A percentile compares a stretch with the other conserved stretches of the same genome.
phyloP scores from a whole-genome alignment of 2,888 invertebrate genomes.

The Rotaria magnacalcarata region DNA sequence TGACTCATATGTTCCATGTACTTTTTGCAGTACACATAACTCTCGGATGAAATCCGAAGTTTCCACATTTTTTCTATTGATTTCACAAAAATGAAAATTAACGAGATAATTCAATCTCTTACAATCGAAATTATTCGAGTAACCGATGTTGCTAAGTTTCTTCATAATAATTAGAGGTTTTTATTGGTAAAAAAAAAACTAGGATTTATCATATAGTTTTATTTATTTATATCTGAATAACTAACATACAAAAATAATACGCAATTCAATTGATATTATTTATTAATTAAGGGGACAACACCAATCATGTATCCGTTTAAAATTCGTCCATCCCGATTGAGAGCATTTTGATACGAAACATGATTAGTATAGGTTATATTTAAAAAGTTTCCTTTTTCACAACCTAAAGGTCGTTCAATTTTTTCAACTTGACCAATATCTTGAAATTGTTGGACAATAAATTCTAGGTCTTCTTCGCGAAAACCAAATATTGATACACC shows the following conservation, averaged over 20 bases:
- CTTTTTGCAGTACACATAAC: no score
- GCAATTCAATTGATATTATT: not conserved
- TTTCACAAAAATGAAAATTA: no score
- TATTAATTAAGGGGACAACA: conserved; percentile 26
- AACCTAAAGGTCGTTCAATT: not conserved
- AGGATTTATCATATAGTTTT: not conserved
- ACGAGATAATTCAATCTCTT: no score
- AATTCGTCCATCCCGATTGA: not conserved
- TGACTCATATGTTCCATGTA: no score
- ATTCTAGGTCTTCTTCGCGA: conserved; percentile 24
- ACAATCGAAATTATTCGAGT: no score
- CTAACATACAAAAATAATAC: not conserved
- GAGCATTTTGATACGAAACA: conserved; percentile 18
- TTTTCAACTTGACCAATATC: conserved; percentile 32
- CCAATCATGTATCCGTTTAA: conserved; percentile 11
- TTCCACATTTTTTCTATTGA: no score
- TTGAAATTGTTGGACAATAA: not conserved
- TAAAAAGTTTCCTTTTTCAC: not conserved
- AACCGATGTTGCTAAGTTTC: no score
- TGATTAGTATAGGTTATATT: not conserved
- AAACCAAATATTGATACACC: conserved; percentile 30
- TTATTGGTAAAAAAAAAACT: no score
- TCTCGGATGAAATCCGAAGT: no score
- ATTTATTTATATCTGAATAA: not conserved
- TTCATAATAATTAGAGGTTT: no score